These are phyloP conservation scores for Centropus unirufus DNA, from an alignment of 2,113 vertebrate genomes.

Conservation along the genomic window DNA sequence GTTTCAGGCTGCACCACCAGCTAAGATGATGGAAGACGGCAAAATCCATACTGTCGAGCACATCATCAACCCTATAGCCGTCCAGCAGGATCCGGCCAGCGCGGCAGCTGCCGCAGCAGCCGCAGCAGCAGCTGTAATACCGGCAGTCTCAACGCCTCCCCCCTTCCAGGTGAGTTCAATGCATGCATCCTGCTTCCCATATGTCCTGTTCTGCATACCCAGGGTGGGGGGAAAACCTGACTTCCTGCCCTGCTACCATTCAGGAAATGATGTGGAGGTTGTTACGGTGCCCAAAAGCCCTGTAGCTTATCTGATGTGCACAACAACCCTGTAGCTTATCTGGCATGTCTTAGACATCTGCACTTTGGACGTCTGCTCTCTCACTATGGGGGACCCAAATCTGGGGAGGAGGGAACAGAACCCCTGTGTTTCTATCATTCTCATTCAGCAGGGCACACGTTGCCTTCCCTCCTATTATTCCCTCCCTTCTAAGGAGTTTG, in stretches of 20 bases:
- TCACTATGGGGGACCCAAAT: fast-evolving
- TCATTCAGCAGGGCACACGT: fast-evolving
- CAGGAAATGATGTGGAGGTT: neutral
- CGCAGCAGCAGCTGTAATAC: constrained; percentile 78
- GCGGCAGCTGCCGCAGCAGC: constrained; percentile 70
- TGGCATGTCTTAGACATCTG: neutral
- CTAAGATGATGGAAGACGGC: constrained; percentile 94
- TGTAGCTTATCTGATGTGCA: neutral
- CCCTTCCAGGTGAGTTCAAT: constrained; percentile 89
- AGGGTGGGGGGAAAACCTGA: neutral
- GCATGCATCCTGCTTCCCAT: neutral
- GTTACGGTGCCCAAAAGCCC: neutral
- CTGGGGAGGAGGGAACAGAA: neutral
- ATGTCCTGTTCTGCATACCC: neutral
- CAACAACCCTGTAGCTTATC: neutral
- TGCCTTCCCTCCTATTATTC: neutral
- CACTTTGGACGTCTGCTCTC: neutral
- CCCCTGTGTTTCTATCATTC: neutral
- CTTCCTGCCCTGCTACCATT: neutral
- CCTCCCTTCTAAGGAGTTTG: neutral
- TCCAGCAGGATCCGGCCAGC: constrained; percentile 88
- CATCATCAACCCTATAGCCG: constrained; percentile 91
- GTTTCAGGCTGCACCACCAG: constrained; percentile 85
- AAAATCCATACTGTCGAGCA: constrained; percentile 94
- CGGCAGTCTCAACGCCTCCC: constrained; percentile 91